These are phyloP conservation scores for Byasa hedistus DNA, from an alignment of 2,888 invertebrate species.

Conservation along the genomic window DNA sequence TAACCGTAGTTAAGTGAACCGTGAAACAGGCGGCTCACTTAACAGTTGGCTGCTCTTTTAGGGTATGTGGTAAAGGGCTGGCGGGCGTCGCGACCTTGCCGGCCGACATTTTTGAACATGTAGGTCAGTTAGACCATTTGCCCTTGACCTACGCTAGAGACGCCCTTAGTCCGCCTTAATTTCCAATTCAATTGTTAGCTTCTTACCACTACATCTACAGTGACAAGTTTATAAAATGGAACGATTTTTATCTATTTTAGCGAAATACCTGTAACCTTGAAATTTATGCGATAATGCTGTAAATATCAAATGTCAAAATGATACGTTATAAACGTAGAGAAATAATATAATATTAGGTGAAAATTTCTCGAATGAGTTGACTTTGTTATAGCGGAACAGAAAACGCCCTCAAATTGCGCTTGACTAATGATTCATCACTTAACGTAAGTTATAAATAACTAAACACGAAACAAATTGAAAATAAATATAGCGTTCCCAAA, in stretches of 20 bases:
- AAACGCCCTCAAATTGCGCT: slow-evolving; percentile 9
- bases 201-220: not conserved
- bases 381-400: not conserved
- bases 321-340: no score
- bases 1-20: slow-evolving; percentile 11
- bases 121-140: slow-evolving; percentile 67
- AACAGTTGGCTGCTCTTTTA: slow-evolving; percentile 32
- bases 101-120: slow-evolving; percentile 54
- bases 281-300: slow-evolving; percentile 21
- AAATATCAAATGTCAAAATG: slow-evolving; percentile 21
- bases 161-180: slow-evolving; percentile 57
- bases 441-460: slow-evolving; percentile 13
- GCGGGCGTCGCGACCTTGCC: slow-evolving; percentile 32
- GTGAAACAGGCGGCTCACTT: slow-evolving; percentile 12
- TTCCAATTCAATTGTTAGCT: slow-evolving; percentile 33
- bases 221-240: not conserved
- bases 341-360: not conserved
- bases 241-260: no score
- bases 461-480: slow-evolving; percentile 5
- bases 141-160: slow-evolving; percentile 71
- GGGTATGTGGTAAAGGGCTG: slow-evolving; percentile 31
- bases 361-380: slow-evolving; percentile 2
- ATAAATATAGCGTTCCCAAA: not conserved
- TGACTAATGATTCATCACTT: slow-evolving; percentile 19
- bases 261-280: slow-evolving; percentile 13